Conservation (phyloP, 1,140 invertebrate genomes). For the Temnothorax longispinosus region DNA sequence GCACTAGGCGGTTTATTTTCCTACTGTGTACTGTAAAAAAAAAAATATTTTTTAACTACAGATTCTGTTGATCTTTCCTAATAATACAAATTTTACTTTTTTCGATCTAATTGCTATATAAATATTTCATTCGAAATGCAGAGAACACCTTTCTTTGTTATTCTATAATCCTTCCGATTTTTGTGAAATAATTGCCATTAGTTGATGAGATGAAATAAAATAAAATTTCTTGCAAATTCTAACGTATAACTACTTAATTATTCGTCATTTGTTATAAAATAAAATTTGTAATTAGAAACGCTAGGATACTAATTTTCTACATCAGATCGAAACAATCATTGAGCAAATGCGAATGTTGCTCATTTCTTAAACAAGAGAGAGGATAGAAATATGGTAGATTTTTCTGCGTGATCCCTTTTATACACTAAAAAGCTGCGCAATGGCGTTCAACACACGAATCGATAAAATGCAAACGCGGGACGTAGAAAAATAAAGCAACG, state of each 20-base stretch:
- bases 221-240: background rate
- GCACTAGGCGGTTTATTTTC: background rate
- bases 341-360: background rate
- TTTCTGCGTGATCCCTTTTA: constrained; percentile 25
- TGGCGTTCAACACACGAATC: constrained; percentile 40
- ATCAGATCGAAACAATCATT: background rate
- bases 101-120: background rate
- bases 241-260: background rate
- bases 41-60: background rate
- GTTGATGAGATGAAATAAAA: background rate
- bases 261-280: background rate
- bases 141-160: background rate
- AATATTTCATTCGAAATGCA: background rate
- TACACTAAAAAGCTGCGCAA: constrained; percentile 28
- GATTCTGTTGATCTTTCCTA: background rate
- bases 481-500: constrained; percentile 50
- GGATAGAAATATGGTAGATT: constrained; percentile 6
- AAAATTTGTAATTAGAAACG: background rate
- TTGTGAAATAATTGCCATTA: background rate
- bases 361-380: background rate
- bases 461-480: constrained; percentile 49
- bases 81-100: background rate
- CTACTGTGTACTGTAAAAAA: background rate
- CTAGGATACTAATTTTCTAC: background rate
- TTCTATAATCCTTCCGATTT: background rate